Conservation (phyloP, 2,888 invertebrate species). For the Drosophila nigritarsus region DNA sequence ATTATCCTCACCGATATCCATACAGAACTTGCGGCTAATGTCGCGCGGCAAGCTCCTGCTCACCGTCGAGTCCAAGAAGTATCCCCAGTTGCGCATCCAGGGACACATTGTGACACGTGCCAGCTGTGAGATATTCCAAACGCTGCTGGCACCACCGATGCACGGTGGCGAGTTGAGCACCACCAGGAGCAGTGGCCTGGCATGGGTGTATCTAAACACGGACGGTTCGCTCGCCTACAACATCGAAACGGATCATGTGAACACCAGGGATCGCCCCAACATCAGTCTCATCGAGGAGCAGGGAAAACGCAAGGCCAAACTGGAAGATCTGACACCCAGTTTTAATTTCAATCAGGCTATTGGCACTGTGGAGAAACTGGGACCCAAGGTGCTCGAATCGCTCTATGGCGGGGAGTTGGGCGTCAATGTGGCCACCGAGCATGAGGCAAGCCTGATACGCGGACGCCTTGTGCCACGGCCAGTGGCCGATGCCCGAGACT, state of each 20-base stretch:
- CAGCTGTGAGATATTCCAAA: slow-evolving; percentile 93
- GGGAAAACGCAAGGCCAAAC: slow-evolving; percentile 89
- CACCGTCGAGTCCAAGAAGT: slow-evolving; percentile 89
- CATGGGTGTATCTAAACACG: slow-evolving; percentile 91
- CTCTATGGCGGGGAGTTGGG: slow-evolving; percentile 92
- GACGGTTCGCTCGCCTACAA: slow-evolving; percentile 92
- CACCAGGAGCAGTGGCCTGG: slow-evolving; percentile 88
- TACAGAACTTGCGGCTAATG: slow-evolving; percentile 90
- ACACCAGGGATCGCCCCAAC: slow-evolving; percentile 87
- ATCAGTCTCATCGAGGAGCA: slow-evolving; percentile 91
- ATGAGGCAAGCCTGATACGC: slow-evolving; percentile 87
- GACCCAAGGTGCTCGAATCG: slow-evolving; percentile 92
- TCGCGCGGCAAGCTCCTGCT: slow-evolving; percentile 91
- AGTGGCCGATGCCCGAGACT: slow-evolving; percentile 91
- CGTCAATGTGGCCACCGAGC: slow-evolving; percentile 89
- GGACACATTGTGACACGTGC: slow-evolving; percentile 91
- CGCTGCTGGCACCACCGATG: slow-evolving; percentile 87
- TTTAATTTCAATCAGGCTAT: slow-evolving; percentile 88
- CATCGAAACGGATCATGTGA: slow-evolving; percentile 89
- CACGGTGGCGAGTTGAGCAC: slow-evolving; percentile 85
- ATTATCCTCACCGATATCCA: slow-evolving; percentile 91
- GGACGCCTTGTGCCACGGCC: slow-evolving; percentile 89
- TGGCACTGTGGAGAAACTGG: slow-evolving; percentile 91
- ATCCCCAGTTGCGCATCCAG: slow-evolving; percentile 88
- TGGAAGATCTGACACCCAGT: slow-evolving; percentile 90